Base-by-base conservation (phyloP, 2,113 vertebrate genomes). In the Phyllostomus hastatus region DNA sequence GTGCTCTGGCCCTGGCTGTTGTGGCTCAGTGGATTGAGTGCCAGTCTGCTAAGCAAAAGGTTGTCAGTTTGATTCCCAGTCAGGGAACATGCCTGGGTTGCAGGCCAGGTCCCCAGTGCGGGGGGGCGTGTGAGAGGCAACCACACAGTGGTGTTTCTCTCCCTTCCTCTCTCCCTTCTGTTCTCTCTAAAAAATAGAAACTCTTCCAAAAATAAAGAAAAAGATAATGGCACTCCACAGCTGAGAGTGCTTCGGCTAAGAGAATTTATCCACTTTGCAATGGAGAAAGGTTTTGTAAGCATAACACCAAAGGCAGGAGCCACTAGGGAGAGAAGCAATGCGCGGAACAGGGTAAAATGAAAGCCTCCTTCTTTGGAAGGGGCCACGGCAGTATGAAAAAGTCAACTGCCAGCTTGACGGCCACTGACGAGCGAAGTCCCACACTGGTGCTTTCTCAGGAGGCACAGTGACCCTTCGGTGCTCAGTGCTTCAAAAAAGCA, bases 311-410 rank as follows among this genome's bases (percentile, higher is more conserved):
- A 76, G 59, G 52, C 78, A 75, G 48, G 50, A 81, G 22, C 67
- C 3, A 2, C 24, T 3, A 41, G 0, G 38, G 38, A 87, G 52
- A 24, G 50, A 66, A 7, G 46, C 1, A 0, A 15, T 17, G 24
- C 38, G 31, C 2, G 1, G n/a, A 67, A 43, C 0, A 17, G 50
- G 11, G 12, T 0, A 28, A 17, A 46, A 41, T 0, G 8, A 67
- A 48, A 85, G 82, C 59, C 48, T 57, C 26, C 73, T 43, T 33
- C 35, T 38, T 35, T 52, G 69, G 15, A 24, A 70, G 48, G 78
- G 87, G 57, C 75, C 73, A 66, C 0, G n/a, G 26, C 7, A 70
- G 48, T 1, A 24, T 38, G 33, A 64, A 48, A 85, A 73, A 33
- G 19, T 11, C 31, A 72, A 69, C 28, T 4, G 33, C 7, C n/a